A percentile compares a stretch with the other conserved stretches of the same genome.
phyloP scores from a whole-genome alignment of 2,888 invertebrate genomes.

The Didymodactylos carnosus region DNA sequence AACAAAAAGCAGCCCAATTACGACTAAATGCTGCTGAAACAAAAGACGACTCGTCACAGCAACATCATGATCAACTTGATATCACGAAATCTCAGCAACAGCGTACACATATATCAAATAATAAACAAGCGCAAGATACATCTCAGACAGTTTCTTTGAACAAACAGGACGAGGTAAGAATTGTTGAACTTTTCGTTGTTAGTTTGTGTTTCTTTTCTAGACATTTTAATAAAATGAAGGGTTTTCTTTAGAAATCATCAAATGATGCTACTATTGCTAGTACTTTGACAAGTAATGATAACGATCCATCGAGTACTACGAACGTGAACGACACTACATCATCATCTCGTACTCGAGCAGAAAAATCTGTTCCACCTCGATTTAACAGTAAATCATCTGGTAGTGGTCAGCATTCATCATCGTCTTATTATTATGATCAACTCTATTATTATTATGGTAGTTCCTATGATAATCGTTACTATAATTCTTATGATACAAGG shows the following conservation, averaged over 20 bases:
- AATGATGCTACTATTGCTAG: background rate
- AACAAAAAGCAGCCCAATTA: background rate
- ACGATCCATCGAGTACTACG: no score
- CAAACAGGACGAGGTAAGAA: background rate
- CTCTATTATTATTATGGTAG: background rate
- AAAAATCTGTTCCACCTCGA: background rate
- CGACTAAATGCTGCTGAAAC: background rate
- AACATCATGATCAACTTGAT: no score
- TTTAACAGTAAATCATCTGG: background rate
- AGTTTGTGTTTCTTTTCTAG: background rate
- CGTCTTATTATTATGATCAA: background rate
- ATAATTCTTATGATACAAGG: no score
- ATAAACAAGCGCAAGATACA: background rate
- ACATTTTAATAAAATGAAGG: no score
- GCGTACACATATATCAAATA: background rate
- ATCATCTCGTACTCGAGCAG: background rate
- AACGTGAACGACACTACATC: no score
- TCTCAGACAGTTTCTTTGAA: no score
- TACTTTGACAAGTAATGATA: no score
- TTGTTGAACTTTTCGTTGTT: background rate
- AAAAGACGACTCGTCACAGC: no score
- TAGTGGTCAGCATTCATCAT: background rate
- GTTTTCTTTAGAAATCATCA: background rate
- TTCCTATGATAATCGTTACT: no score
- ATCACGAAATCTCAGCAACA: no score